These are phyloP conservation scores for Sinhomidia bicolor DNA, from an alignment of 2,888 invertebrate species.

Conservation along the genomic window DNA sequence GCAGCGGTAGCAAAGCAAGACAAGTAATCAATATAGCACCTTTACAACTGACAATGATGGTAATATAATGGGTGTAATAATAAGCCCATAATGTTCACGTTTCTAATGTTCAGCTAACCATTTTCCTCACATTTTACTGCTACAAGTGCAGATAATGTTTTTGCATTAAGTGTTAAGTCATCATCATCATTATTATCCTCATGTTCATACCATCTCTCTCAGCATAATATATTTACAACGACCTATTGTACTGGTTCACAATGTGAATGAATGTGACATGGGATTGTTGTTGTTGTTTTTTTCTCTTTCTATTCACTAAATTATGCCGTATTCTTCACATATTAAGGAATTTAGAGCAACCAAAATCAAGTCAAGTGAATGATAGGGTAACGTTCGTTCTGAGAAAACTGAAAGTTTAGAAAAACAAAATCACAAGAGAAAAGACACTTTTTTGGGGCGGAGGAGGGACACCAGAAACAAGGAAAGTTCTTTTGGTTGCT, in stretches of 20 bases:
- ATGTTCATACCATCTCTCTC: no score
- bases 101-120: neutral
- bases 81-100: conserved; percentile 37
- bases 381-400: neutral
- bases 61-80: conserved; percentile 30
- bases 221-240: neutral
- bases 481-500: neutral
- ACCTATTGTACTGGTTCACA: neutral
- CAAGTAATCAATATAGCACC: neutral
- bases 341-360: conserved; percentile 41
- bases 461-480: neutral
- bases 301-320: neutral
- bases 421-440: conserved; percentile 29
- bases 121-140: neutral
- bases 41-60: neutral
- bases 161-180: neutral
- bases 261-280: neutral
- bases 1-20: neutral
- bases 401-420: conserved; percentile 52
- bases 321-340: neutral
- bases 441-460: neutral
- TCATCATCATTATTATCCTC: neutral
- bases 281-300: neutral
- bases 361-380: conserved; percentile 28
- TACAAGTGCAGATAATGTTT: neutral